Evolutionary conservation across 35 echinoderm and acorn worm species (phyloP), one percentile per base, ranked within the genome.

Genomic region (Eucidaris tribuloides): DNA sequence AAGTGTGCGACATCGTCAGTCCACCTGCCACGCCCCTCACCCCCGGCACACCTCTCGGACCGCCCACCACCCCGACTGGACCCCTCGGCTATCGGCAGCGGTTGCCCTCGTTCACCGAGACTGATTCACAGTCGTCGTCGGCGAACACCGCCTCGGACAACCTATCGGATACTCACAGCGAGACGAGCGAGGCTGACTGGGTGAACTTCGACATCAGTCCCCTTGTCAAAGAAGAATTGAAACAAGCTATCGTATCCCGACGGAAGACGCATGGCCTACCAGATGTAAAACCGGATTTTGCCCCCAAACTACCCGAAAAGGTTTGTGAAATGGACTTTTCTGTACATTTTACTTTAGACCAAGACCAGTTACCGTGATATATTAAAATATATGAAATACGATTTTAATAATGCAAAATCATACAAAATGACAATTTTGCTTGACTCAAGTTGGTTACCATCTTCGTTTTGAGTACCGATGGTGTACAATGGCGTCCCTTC

Each of bases 131-230:
- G 40, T 74, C 68, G 68, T 74, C 68, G 35, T 25, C 41, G 2
- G 35, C n/a, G 14, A 34, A 64, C 61, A 41, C 37, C 22, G 11
- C 25, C 35, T 74, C 68, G 40, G 68, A 74, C n/a, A 34, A 64
- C 19, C 35, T 7, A 36, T 74, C 68, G 68, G 68, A 74, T 40
- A 25, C 33, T 33, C 68, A 74, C 18, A 74, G 68, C 68, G 68
- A 74, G 11, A 22, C 37, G 7, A 74, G 68, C 40, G 37, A n/a
- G 34, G 34, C 68, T 11, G 68, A 74, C 29, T 74, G 68, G 68
- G 68, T 44, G 34, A 74, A 74, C 36, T 74, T 74, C 37, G 68
- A 74, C 68, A 74, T 74, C 36, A 74, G 28, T 40, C 68, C 68
- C 9, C 68, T 74, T 9, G 68, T 74, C 13, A 74, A 74, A n/a